Base-by-base conservation (phyloP, 2,113 vertebrate genomes). In the Toxotes jaculatrix region DNA sequence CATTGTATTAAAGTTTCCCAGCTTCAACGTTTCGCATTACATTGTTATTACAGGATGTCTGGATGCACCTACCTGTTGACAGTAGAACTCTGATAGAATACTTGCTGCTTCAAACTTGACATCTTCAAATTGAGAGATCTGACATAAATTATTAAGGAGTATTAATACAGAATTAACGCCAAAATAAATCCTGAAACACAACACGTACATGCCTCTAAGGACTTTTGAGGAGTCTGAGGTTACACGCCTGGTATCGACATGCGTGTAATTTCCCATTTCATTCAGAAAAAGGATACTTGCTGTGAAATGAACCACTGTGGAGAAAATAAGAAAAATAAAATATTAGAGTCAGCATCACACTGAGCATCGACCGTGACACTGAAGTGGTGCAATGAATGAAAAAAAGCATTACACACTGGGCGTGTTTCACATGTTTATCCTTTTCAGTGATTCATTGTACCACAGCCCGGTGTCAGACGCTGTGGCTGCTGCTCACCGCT, bases 101-200 rank as follows among this genome's bases (percentile, higher is more conserved):
- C 97, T 98, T 10, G 97, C 97, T 7, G 97, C 97, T 92, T 98
- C 97, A 68, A 98, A 98, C 85, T 98, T 98, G 13, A 98, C 97
- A 87, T 98, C 97, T 89, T 98, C 97, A 90, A 98, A 98, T 87
- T 97, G 97, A 0, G 86, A 77, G n/a, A 86, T 88, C 88, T 82
- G 62, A 65, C 32, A 47, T 43, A 32, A 55, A 61, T 16, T 10
- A 65, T 74, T 36, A 82, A 87, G 74, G 57, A 36, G 49, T 31
- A 21, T 31, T 6, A 36, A 11, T 51, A 1, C 16, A 36, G 2
- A 1, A 1, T 14, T 55, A 27, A n/a, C n/a, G 9, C 2, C 42
- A 61, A 72, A 4, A 65, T 13, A 31, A 23, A 27, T 61, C 11
- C 19, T 32, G 23, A 14, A 13, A 12, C 32, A 42, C 5, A 42